Evolutionary conservation across 1,140 invertebrate genomes (phyloP), one percentile per base, ranked within the genome.

Genomic region (Eueides isabella): DNA sequence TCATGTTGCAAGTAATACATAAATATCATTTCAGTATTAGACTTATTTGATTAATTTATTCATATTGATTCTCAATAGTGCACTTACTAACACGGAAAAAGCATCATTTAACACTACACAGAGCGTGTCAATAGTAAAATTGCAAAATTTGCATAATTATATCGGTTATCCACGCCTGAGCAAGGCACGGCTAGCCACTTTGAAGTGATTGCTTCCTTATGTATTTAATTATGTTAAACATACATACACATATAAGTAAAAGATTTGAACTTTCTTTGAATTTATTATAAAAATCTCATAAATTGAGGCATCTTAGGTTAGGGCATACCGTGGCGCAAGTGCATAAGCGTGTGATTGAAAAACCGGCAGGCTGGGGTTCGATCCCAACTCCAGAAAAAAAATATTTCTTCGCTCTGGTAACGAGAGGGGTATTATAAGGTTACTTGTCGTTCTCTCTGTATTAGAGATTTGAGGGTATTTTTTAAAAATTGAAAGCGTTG

Each of bases 121-220:
- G 66, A 72, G 66, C 48, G 38, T 72, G 71, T 77, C 77, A 67
- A 74, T 35, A 55, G 72, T 44, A 55, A 74, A 66, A 62, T 48
- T 72, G 61, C 67, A 55, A 73, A 67, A 75, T 78, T 78, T 76
- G 74, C 77, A 78, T 78, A 78, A 78, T 76, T 78, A 75, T 78
- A 78, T 78, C 28, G 74, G 62, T 71, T 67, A 72, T 75, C 72
- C 61, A 68, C 71, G 77, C 67, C 68, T 67, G 26, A 67, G 68
- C 55, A n/a, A 44, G 70, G 65, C 61, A 44, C 66, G 68, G 68
- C 55, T 48, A 19, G 44, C 30, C 48, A 30, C 48, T 72, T 68
- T 68, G 61, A 67, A 65, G 31, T 64, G 68, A 67, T 72, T 62
- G 61, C 64, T 72, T 72, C 71, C 71, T 64, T 67, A 31, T 70